Conservation (phyloP, 2,888 invertebrate species). For the Oscheius sp. region DNA sequence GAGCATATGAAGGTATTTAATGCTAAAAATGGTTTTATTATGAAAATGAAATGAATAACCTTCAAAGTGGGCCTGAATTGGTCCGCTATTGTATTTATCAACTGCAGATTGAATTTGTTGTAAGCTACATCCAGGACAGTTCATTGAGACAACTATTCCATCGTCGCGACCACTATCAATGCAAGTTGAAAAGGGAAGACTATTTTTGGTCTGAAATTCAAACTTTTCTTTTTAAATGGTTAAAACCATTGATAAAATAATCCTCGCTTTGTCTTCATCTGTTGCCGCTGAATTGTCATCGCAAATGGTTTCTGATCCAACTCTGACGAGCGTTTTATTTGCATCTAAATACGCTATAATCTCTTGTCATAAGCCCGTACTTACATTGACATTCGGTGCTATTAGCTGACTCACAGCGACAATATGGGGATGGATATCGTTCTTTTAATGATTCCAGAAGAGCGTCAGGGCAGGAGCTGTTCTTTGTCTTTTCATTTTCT, state of each 20-base stretch:
- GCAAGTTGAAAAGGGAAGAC: constrained; percentile 10
- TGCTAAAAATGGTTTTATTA: constrained; percentile 30
- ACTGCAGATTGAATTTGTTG: neutral
- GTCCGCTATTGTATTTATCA: neutral
- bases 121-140: constrained; percentile 9
- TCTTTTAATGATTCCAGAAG: neutral
- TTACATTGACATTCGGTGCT: neutral
- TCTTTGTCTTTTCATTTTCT: neutral
- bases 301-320: constrained; percentile 1
- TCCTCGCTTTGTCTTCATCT: constrained; percentile 5
- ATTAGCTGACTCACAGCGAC: constrained; percentile 1
- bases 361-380: neutral
- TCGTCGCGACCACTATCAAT: neutral
- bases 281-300: neutral
- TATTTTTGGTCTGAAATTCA: neutral
- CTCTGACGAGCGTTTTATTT: neutral
- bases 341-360: constrained; percentile 2
- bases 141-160: constrained; percentile 8
- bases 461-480: neutral
- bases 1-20: constrained; percentile 32
- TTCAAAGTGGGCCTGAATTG: neutral
- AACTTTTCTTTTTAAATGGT: neutral
- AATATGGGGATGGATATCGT: constrained; percentile 3
- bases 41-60: neutral
- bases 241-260: constrained; percentile 8